Percentiles rank a stretch among this genome's conserved stretches.
phyloP scores from a whole-genome alignment of 2,888 invertebrate genomes.

The Eledone cirrhosa region DNA sequence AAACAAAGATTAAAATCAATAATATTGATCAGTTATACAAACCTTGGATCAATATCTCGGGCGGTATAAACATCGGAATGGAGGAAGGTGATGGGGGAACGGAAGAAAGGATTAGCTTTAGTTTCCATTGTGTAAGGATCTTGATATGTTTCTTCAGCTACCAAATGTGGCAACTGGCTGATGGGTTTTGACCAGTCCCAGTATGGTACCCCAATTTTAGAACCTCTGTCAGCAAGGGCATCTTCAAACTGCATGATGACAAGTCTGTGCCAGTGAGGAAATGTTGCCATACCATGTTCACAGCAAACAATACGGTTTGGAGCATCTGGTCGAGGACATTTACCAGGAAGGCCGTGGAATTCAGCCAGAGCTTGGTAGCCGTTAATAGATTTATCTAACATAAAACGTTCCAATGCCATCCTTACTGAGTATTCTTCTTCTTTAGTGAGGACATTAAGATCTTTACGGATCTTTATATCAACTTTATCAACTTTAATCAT shows the following conservation, averaged over 20 bases:
- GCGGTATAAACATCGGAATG: not conserved
- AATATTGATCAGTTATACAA: not conserved
- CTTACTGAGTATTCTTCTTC: slow-evolving; percentile 35
- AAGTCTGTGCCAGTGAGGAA: slow-evolving; percentile 43
- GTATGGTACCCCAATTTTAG: slow-evolving; percentile 39
- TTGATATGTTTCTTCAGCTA: slow-evolving; percentile 26
- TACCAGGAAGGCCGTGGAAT: slow-evolving; percentile 40
- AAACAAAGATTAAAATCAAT: no score
- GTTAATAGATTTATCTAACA: slow-evolving; percentile 38
- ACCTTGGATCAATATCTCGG: not conserved
- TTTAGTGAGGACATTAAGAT: slow-evolving; percentile 34
- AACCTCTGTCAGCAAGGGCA: slow-evolving; percentile 36
- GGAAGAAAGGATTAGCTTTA: slow-evolving; percentile 31
- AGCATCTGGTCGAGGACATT: slow-evolving; percentile 38
- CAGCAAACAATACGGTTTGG: slow-evolving; percentile 38
- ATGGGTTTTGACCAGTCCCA: slow-evolving; percentile 41
- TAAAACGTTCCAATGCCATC: slow-evolving; percentile 37
- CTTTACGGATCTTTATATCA: slow-evolving; percentile 33
- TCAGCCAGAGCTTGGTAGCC: slow-evolving; percentile 42
- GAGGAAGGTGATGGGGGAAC: slow-evolving; percentile 15
- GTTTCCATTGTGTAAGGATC: slow-evolving; percentile 30
- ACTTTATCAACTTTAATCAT: slow-evolving; percentile 21
- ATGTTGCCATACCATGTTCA: slow-evolving; percentile 40
- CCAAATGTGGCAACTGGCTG: slow-evolving; percentile 29
- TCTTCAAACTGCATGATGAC: slow-evolving; percentile 40